Evolutionary conservation across 1,140 invertebrate species (phyloP).

Genomic region (Anastatus disparis): DNA sequence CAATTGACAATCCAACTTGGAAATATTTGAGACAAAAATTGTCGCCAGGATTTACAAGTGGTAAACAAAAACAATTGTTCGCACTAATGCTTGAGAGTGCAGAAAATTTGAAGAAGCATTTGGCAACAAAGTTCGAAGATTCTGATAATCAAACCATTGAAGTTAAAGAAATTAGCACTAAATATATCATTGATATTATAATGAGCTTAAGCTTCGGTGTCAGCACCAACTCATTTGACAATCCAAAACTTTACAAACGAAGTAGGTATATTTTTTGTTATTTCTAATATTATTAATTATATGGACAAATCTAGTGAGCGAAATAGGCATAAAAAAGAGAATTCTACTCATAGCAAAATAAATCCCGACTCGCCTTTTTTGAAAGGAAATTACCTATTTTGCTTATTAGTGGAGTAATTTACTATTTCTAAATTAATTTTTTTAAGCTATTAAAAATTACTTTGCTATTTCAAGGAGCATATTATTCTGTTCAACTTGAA

Average conservation of each 20-base stretch:
- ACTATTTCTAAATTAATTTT: too few species aligned
- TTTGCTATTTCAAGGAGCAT: too few species aligned
- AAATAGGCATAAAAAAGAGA: background rate
- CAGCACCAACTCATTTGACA: constrained; percentile 60
- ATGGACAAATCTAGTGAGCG: background rate
- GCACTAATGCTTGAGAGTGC: constrained; percentile 57
- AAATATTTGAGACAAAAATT: constrained; percentile 62
- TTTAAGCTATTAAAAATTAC: too few species aligned
- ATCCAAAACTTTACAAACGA: constrained; percentile 53
- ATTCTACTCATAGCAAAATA: too few species aligned
- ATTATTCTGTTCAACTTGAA: too few species aligned
- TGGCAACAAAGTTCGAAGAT: constrained; percentile 30
- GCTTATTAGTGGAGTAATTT: too few species aligned
- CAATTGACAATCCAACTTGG: constrained; percentile 53
- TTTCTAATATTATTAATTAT: background rate
- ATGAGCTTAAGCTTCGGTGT: constrained; percentile 67
- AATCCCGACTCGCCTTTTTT: too few species aligned
- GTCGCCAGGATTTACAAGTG: constrained; percentile 65
- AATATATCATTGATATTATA: constrained; percentile 54
- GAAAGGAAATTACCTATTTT: too few species aligned
- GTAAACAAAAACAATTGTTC: constrained; percentile 66
- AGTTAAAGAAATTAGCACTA: background rate
- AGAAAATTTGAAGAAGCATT: constrained; percentile 46
- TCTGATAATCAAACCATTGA: background rate
- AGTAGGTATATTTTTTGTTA: constrained; percentile 39